A percentile compares a stretch with the other conserved stretches of the same genome.
These are phyloP conservation scores for Euclidia mi DNA, from an alignment of 2,888 invertebrate genomes.

Conservation along the genomic window DNA sequence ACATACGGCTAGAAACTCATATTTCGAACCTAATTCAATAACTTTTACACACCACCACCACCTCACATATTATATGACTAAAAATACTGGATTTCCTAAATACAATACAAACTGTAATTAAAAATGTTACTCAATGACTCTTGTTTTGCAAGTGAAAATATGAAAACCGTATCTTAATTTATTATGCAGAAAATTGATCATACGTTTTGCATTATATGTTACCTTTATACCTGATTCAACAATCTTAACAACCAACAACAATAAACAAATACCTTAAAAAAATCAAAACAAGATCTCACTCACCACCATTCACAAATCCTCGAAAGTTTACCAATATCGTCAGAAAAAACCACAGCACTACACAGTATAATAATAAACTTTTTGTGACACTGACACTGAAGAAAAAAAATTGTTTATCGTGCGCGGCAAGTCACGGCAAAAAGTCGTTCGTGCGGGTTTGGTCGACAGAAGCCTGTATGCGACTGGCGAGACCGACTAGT, in stretches of 20 bases:
- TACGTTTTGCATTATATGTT: no score
- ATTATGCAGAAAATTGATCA: no score
- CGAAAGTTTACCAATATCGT: slow-evolving; percentile 31
- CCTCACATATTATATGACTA: no score
- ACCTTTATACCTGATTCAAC: background rate
- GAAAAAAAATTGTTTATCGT: slow-evolving; percentile 46
- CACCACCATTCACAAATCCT: slow-evolving; percentile 40
- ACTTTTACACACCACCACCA: no score
- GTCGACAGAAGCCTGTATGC: slow-evolving; percentile 51
- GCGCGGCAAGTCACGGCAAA: slow-evolving; percentile 40
- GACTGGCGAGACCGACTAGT: slow-evolving; percentile 53
- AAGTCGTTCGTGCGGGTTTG: slow-evolving; percentile 51
- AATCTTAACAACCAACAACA: background rate
- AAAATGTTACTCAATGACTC: no score
- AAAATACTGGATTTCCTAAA: no score
- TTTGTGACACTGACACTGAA: slow-evolving; percentile 47
- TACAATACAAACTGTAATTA: no score
- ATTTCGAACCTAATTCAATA: no score
- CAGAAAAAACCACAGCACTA: slow-evolving; percentile 56
- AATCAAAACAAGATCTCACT: slow-evolving; percentile 36
- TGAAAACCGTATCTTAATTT: no score
- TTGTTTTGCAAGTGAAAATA: no score
- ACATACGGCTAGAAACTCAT: no score
- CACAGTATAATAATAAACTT: slow-evolving; percentile 44
- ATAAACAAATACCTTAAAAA: slow-evolving; percentile 9